Percentiles rank a stretch among this genome's conserved stretches.
phyloP scores from a whole-genome alignment of 2,113 vertebrate species.

The Tretioscincus oriximinensis region DNA sequence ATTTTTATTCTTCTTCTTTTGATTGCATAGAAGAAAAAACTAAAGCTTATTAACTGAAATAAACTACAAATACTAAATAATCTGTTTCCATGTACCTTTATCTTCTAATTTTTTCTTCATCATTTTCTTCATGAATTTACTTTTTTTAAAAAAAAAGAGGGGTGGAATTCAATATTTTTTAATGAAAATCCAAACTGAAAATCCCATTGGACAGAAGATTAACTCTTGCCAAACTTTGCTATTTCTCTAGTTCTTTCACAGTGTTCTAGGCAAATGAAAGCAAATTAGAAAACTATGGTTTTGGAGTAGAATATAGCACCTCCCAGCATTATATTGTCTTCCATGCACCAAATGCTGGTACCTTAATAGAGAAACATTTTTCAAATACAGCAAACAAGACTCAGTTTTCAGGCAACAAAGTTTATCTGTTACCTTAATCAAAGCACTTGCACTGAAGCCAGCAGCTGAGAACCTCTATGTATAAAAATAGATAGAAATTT shows the following conservation, averaged over 20 bases:
- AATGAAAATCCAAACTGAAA: conserved; percentile 6
- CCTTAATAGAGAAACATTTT: conserved; percentile 20
- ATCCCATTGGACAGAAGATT: not conserved
- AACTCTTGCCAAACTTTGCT: conserved; percentile 9
- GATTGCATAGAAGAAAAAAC: not conserved
- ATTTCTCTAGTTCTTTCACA: not conserved
- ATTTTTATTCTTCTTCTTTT: not conserved
- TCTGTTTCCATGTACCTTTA: not conserved
- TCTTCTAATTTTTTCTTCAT: not conserved
- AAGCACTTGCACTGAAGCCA: not conserved
- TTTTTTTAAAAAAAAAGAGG: not conserved
- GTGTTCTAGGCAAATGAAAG: conserved; percentile 28
- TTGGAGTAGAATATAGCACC: conserved; percentile 52
- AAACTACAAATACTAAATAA: not conserved
- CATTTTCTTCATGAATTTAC: not conserved
- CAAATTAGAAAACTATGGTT: conserved; percentile 25
- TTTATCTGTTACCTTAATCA: not conserved
- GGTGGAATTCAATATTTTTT: not conserved
- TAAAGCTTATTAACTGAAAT: not conserved
- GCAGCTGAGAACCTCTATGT: not conserved
- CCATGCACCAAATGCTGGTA: conserved; percentile 20
- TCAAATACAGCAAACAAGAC: conserved; percentile 17
- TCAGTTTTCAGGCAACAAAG: not conserved
- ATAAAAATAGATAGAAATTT: rapidly evolving
- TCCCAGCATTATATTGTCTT: conserved; percentile 23